These are phyloP conservation scores for Eumerus sabulonum DNA, from an alignment of 2,888 invertebrate genomes.

Conservation along the genomic window DNA sequence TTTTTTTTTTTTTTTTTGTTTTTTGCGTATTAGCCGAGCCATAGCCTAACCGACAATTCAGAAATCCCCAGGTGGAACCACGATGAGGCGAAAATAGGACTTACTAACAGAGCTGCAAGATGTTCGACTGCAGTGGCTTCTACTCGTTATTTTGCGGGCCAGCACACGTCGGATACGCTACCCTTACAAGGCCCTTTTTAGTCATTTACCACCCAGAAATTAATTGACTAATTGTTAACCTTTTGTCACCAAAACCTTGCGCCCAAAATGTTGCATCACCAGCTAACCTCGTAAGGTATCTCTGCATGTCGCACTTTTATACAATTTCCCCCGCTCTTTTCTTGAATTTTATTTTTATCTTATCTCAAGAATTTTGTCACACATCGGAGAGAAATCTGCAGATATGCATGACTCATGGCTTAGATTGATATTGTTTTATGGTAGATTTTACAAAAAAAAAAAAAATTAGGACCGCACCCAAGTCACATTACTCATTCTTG, in stretches of 20 bases:
- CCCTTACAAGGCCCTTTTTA: too few species aligned
- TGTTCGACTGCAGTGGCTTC: too few species aligned
- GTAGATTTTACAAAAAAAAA: neutral
- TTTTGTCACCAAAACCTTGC: slow-evolving; percentile 41
- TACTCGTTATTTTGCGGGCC: too few species aligned
- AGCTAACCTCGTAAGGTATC: slow-evolving; percentile 46
- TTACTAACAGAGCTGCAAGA: too few species aligned
- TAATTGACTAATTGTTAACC: slow-evolving; percentile 1
- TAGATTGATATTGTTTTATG: slow-evolving; percentile 5
- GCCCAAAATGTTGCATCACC: slow-evolving; percentile 53
- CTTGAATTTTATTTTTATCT: slow-evolving; percentile 38
- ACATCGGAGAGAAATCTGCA: neutral
- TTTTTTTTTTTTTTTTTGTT: too few species aligned
- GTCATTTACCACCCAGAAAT: too few species aligned
- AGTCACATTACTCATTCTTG: slow-evolving; percentile 45
- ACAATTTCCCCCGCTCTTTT: too few species aligned
- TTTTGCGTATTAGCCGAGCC: too few species aligned
- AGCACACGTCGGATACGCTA: too few species aligned
- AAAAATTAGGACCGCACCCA: slow-evolving; percentile 45
- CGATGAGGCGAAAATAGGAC: too few species aligned
- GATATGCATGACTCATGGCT: neutral
- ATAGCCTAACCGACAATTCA: too few species aligned
- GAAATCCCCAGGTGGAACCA: too few species aligned
- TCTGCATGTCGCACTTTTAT: neutral
- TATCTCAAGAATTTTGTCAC: slow-evolving; percentile 37